A percentile compares a stretch with the other conserved stretches of the same genome.
Evolutionary conservation across 92 coral and sea anemone species (phyloP).

Genomic region (Zoanthus sansibaricus): DNA sequence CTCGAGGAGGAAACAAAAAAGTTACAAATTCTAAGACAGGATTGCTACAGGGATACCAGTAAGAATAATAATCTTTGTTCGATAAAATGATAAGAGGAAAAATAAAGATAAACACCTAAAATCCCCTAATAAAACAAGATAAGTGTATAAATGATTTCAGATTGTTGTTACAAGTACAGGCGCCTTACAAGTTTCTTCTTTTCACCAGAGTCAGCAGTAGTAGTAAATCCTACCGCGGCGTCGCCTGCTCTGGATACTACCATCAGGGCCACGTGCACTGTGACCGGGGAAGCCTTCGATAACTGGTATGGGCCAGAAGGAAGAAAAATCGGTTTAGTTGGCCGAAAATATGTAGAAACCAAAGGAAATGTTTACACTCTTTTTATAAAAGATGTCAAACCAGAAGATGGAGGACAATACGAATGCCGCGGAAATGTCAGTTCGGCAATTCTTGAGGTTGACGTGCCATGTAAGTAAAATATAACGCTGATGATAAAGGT

Average conservation of each 20-base stretch:
- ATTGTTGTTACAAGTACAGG: no score
- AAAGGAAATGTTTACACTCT: constrained; percentile 4
- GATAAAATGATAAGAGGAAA: no score
- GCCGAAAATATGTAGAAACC: constrained; percentile 15
- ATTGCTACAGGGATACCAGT: no score
- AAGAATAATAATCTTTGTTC: no score
- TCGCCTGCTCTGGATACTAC: neutral
- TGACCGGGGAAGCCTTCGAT: neutral
- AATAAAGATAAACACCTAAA: no score
- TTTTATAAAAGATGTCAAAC: neutral
- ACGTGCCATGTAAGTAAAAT: constrained; percentile 1
- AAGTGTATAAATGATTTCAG: no score
- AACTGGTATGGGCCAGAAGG: constrained; percentile 19
- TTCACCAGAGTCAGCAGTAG: constrained; percentile 25
- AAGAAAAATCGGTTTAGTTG: neutral
- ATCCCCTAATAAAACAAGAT: no score
- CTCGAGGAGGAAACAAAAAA: no score
- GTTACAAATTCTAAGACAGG: no score
- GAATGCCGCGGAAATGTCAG: neutral
- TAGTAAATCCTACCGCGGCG: neutral
- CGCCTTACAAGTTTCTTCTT: neutral
- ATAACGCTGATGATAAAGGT: neutral
- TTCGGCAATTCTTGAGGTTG: neutral
- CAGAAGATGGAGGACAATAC: constrained; percentile 11
- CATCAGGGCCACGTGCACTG: neutral